A percentile compares a stretch with the other conserved stretches of the same genome.
Evolutionary conservation across 2,797 vertebrate genomes (phyloP).

Genomic region (Mycteria americana): DNA sequence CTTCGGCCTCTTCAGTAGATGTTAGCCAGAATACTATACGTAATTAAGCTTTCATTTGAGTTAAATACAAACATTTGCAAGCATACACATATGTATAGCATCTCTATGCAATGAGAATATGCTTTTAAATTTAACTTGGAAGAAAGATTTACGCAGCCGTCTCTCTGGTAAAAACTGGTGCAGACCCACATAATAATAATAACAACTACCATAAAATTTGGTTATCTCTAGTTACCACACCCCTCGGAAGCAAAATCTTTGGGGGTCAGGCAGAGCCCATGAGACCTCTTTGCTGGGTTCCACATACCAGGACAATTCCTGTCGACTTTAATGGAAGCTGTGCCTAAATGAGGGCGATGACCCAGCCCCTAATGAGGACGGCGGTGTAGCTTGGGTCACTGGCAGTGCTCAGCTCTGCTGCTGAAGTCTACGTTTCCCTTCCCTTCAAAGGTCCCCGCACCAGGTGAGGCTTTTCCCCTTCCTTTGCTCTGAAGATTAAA

Average conservation of each 20-base stretch:
- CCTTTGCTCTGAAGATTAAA: conserved; percentile 22
- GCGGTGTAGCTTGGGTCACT: background rate
- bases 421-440: background rate
- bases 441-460: background rate
- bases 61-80: background rate
- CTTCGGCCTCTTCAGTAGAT: background rate
- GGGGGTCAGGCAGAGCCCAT: background rate
- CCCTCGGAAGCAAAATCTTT: background rate
- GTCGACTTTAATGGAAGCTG: background rate
- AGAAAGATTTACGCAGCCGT: background rate
- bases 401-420: background rate
- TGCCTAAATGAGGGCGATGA: background rate
- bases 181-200: background rate
- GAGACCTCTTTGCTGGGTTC: background rate
- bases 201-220: background rate
- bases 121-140: background rate
- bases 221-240: background rate
- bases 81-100: background rate
- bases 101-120: background rate
- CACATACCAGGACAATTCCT: background rate
- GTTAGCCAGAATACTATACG: background rate
- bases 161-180: background rate
- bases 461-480: background rate
- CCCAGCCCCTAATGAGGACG: background rate
- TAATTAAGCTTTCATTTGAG: background rate